These are phyloP conservation scores for Dryas iulia DNA, from an alignment of 1,140 invertebrate genomes.

Conservation along the genomic window DNA sequence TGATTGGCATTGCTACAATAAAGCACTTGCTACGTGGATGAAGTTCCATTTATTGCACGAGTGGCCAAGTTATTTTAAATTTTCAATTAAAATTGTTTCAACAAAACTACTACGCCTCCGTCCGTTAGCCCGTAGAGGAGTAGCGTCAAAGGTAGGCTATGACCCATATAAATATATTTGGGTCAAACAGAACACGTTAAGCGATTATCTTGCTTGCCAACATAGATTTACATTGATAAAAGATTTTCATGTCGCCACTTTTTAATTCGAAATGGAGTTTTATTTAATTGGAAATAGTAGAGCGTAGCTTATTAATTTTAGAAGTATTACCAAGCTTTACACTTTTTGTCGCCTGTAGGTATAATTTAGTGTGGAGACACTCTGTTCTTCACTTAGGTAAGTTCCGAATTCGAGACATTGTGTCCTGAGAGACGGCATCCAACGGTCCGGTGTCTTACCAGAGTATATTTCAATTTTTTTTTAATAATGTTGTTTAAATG, in stretches of 20 bases:
- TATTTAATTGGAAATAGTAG: too few species aligned
- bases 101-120: constrained; percentile 18
- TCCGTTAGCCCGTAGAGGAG: constrained; percentile 1
- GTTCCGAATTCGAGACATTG: too few species aligned
- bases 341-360: too few species aligned
- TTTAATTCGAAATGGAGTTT: background rate
- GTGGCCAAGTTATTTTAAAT: constrained; percentile 38
- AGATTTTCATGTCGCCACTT: background rate
- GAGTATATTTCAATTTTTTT: too few species aligned
- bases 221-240: background rate
- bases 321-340: too few species aligned
- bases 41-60: constrained; percentile 28
- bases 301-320: too few species aligned
- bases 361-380: too few species aligned
- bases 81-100: constrained; percentile 46
- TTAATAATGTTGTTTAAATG: too few species aligned
- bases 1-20: background rate
- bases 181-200: constrained; percentile 55
- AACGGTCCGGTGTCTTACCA: too few species aligned
- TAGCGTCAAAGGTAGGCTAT: constrained; percentile 36
- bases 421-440: too few species aligned
- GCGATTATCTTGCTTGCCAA: constrained; percentile 9
- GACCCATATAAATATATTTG: constrained; percentile 64
- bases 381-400: too few species aligned
- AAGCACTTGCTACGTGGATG: background rate